These are phyloP conservation scores for Drosophila aff. DNA, from an alignment of 1,140 invertebrate genomes.

Conservation along the genomic window DNA sequence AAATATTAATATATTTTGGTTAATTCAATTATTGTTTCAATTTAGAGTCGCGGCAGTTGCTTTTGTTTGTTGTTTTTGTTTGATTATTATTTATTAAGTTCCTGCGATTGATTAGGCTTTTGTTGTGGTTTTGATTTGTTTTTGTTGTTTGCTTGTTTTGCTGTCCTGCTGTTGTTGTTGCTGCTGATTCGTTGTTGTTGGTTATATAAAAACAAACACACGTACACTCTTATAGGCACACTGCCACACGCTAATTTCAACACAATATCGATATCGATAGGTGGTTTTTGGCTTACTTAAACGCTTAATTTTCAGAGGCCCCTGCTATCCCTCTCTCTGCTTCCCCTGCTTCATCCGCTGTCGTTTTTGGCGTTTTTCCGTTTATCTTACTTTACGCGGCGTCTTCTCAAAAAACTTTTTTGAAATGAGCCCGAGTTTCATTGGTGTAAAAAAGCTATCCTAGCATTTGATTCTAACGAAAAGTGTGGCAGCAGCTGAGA, in stretches of 20 bases:
- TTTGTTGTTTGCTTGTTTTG: slow-evolving; percentile 25
- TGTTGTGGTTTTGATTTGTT: slow-evolving; percentile 22
- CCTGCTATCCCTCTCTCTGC: slow-evolving; percentile 8
- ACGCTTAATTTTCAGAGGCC: slow-evolving; percentile 18
- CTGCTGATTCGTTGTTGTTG: slow-evolving; percentile 20
- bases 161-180: slow-evolving; percentile 8
- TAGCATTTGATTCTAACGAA: slow-evolving; percentile 50
- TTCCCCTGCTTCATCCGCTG: slow-evolving; percentile 25
- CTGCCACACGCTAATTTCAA: slow-evolving; percentile 30
- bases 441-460: not conserved
- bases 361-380: slow-evolving; percentile 44
- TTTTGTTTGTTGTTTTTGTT: slow-evolving; percentile 33
- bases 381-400: slow-evolving; percentile 56
- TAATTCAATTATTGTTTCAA: slow-evolving; percentile 53
- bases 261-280: slow-evolving; percentile 16
- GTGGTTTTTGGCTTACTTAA: slow-evolving; percentile 13
- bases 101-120: slow-evolving; percentile 28
- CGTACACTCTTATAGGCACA: slow-evolving; percentile 8
- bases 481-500: slow-evolving; percentile 36
- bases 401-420: slow-evolving; percentile 58
- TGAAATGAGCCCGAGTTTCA: slow-evolving; percentile 14
- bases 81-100: slow-evolving; percentile 14
- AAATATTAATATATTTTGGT: slow-evolving; percentile 10
- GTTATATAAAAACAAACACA: slow-evolving; percentile 36
- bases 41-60: slow-evolving; percentile 43